phyloP scores from a whole-genome alignment of 1,140 invertebrate species.

The Formica selysi region DNA sequence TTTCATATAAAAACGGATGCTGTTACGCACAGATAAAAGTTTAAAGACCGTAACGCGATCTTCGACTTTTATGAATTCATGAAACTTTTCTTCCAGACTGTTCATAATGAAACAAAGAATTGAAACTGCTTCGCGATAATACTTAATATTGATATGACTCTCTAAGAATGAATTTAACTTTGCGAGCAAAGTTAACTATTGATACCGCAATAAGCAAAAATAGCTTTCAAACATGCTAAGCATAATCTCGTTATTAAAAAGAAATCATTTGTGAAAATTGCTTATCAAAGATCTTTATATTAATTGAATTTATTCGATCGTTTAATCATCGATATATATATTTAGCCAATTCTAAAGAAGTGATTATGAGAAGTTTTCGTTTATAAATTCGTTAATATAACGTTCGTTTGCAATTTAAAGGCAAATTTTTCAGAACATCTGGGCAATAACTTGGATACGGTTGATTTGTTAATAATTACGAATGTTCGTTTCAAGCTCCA shows the following conservation, averaged over 20 bases:
- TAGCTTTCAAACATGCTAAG: conserved; percentile 15
- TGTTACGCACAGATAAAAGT: neutral
- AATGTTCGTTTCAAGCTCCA: neutral
- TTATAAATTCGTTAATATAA: neutral
- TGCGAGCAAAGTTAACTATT: neutral
- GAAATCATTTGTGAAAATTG: conserved; percentile 13
- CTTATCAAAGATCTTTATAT: neutral
- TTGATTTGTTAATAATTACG: neutral
- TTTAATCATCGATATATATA: neutral
- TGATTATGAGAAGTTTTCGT: neutral
- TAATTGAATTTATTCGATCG: neutral
- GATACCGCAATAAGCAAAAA: neutral
- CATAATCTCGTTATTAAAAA: conserved; percentile 15
- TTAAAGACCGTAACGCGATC: conserved; percentile 11
- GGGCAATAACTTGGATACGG: neutral
- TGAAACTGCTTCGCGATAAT: conserved; percentile 1
- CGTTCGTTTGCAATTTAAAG: neutral
- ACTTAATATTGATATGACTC: conserved; percentile 27
- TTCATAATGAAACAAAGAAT: neutral
- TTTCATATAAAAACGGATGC: neutral
- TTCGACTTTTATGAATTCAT: conserved; percentile 16
- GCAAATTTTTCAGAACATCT: neutral
- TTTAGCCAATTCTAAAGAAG: neutral
- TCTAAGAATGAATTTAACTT: conserved; percentile 32
- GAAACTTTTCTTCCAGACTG: neutral